Percentiles rank a stretch among this genome's conserved stretches.
Conservation (phyloP, 2,888 invertebrate genomes). For the Phasia obesa region DNA sequence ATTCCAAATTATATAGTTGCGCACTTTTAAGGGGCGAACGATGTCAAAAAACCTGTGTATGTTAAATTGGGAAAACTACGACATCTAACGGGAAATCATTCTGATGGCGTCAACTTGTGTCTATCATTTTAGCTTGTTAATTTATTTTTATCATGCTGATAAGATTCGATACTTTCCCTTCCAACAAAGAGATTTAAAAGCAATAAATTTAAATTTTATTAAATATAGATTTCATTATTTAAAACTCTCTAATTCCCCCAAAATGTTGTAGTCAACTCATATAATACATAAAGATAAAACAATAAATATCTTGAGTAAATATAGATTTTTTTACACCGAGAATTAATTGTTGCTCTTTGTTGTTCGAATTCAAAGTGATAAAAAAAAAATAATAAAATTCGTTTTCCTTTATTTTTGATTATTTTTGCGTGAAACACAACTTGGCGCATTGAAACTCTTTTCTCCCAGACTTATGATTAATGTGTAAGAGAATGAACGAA, state of each 20-base stretch:
- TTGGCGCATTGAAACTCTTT: constrained; percentile 44
- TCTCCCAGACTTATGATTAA: constrained; percentile 24
- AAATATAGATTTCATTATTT: constrained; percentile 31
- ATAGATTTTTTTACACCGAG: constrained; percentile 26
- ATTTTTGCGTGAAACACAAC: constrained; percentile 46
- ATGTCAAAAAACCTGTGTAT: too few relatives aligned
- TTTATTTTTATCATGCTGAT: too few relatives aligned
- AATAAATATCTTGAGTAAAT: constrained; percentile 46
- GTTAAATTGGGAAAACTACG: too few relatives aligned
- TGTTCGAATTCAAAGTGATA: constrained; percentile 18
- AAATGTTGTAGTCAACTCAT: neutral
- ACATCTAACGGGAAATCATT: too few relatives aligned
- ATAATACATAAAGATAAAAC: constrained; percentile 30
- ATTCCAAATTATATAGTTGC: too few relatives aligned
- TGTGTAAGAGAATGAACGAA: constrained; percentile 7
- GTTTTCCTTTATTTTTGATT: neutral
- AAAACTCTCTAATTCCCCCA: neutral
- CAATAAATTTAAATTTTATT: too few relatives aligned
- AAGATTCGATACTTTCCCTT: too few relatives aligned
- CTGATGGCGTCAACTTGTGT: too few relatives aligned
- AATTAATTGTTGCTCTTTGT: constrained; percentile 32
- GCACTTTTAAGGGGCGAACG: too few relatives aligned
- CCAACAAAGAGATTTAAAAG: too few relatives aligned
- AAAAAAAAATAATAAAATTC: constrained; percentile 5
- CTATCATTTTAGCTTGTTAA: too few relatives aligned